Conservation (phyloP, 2,888 invertebrate genomes). For the Rhabditophanes sp. region DNA sequence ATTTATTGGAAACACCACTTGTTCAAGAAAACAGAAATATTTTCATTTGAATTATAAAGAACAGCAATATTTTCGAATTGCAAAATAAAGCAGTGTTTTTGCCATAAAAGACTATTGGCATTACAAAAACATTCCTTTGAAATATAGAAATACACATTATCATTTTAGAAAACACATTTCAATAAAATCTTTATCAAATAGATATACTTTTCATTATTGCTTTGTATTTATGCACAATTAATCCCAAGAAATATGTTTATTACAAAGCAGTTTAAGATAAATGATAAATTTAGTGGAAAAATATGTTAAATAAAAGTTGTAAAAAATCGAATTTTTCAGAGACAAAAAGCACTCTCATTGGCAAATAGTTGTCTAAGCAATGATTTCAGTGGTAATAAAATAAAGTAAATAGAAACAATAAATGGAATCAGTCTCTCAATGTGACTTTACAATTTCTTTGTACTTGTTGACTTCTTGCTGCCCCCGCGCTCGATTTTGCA, state of each 20-base stretch:
- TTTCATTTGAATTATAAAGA: no score
- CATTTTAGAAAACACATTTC: no score
- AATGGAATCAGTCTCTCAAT: not conserved
- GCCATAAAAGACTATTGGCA: no score
- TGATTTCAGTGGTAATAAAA: not conserved
- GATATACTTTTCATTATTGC: no score
- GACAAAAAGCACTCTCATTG: conserved; percentile 1
- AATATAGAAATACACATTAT: no score
- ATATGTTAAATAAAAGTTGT: not conserved
- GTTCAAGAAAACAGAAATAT: no score
- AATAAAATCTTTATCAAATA: no score
- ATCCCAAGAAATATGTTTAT: not conserved
- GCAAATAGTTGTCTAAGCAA: conserved; percentile 1
- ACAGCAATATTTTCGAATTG: no score
- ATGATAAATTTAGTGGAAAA: not conserved
- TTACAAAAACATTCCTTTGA: no score
- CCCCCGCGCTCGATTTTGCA: conserved; percentile 4
- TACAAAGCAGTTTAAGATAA: not conserved
- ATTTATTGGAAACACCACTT: no score
- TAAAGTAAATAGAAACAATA: conserved; percentile 1
- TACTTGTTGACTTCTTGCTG: conserved; percentile 8
- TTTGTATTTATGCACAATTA: no score
- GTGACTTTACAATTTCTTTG: not conserved
- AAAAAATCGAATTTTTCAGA: not conserved
- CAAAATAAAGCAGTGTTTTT: no score